These are phyloP conservation scores for Mimas tiliae DNA, from an alignment of 2,888 invertebrate genomes.

Conservation along the genomic window DNA sequence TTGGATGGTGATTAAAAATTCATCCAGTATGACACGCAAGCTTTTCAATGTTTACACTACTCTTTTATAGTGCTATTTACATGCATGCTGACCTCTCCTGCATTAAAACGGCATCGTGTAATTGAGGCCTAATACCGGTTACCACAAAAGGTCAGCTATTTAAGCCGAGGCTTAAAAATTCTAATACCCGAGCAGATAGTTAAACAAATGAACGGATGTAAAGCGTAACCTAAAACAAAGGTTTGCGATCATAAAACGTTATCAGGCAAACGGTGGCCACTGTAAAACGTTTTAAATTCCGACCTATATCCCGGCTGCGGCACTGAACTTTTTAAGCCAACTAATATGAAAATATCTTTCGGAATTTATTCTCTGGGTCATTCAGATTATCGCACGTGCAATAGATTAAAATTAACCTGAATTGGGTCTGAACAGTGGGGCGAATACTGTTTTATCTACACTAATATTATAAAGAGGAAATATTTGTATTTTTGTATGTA, in stretches of 20 bases:
- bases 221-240: conserved; percentile 75
- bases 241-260: conserved; percentile 65
- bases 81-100: too few relatives aligned
- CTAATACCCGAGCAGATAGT: neutral
- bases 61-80: too few relatives aligned
- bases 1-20: too few relatives aligned
- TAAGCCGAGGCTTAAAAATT: neutral
- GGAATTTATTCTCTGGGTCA: neutral
- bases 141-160: neutral
- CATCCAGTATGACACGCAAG: too few relatives aligned
- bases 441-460: too few relatives aligned
- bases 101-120: too few relatives aligned
- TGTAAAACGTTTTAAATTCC: neutral
- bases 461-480: too few relatives aligned
- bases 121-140: neutral
- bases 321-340: neutral
- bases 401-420: neutral
- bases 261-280: conserved; percentile 43
- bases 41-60: too few relatives aligned
- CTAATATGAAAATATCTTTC: conserved; percentile 6
- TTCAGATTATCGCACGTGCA: neutral
- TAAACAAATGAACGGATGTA: conserved; percentile 52
- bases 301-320: neutral
- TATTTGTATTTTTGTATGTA: too few relatives aligned
- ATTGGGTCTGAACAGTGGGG: neutral